A percentile compares a stretch with the other conserved stretches of the same genome.
These are phyloP conservation scores for Cantharis rufa DNA, from an alignment of 2,888 invertebrate genomes.

Conservation along the genomic window DNA sequence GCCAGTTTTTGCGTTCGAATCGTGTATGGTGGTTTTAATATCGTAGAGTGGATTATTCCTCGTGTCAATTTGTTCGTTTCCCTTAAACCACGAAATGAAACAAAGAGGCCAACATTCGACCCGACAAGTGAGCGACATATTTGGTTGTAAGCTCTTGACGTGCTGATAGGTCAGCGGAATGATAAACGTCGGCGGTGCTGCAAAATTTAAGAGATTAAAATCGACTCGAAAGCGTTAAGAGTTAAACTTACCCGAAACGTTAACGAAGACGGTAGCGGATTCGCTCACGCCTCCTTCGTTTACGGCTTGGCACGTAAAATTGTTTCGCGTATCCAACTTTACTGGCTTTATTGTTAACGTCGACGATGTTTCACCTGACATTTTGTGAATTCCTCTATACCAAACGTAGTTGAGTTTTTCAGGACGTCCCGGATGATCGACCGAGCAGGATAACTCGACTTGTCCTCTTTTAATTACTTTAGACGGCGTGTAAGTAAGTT, in stretches of 20 bases:
- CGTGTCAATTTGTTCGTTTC: conserved; percentile 69
- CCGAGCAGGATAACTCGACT: conserved; percentile 81
- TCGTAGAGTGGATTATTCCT: conserved; percentile 66
- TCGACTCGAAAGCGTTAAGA: not conserved
- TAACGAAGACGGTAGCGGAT: conserved; percentile 68
- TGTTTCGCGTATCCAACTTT: conserved; percentile 81
- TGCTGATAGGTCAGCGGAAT: conserved; percentile 68
- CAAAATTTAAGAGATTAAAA: not conserved
- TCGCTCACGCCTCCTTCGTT: conserved; percentile 84
- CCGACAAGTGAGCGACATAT: conserved; percentile 76
- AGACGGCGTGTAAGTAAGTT: conserved; percentile 72
- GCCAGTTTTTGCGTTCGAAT: conserved; percentile 76
- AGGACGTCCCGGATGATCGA: conserved; percentile 83
- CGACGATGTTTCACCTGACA: conserved; percentile 75
- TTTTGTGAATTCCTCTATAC: conserved; percentile 76
- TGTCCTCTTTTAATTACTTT: conserved; percentile 81
- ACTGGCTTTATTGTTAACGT: conserved; percentile 84
- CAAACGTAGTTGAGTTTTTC: conserved; percentile 75
- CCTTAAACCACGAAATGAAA: conserved; percentile 82
- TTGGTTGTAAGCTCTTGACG: conserved; percentile 49
- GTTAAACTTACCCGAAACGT: conserved; percentile 65
- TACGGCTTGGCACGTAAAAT: conserved; percentile 86
- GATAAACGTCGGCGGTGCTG: conserved; percentile 79
- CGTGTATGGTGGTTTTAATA: conserved; percentile 68
- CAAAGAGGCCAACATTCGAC: conserved; percentile 90